A percentile compares a stretch with the other conserved stretches of the same genome.
phyloP scores from a whole-genome alignment of 2,113 vertebrate species.

The Ginglymostoma cirratum region DNA sequence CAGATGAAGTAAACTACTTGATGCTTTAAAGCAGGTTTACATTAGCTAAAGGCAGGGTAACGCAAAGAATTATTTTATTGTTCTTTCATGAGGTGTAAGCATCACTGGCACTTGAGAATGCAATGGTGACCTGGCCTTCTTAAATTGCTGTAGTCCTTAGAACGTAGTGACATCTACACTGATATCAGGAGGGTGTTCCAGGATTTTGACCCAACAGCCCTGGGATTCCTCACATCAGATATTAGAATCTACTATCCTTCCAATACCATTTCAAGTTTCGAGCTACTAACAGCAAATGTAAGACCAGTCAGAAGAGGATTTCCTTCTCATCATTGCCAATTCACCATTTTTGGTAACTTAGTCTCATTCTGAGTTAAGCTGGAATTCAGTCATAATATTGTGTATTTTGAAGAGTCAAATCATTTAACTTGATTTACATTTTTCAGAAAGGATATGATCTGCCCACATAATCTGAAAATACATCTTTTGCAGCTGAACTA shows the following conservation, averaged over 20 bases:
- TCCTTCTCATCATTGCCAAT: neutral
- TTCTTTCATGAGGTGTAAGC: neutral
- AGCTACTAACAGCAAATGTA: neutral
- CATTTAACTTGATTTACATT: neutral
- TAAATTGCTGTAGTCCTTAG: neutral
- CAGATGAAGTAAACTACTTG: conserved; percentile 53
- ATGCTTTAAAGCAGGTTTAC: neutral
- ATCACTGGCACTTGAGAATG: neutral
- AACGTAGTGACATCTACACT: too few relatives aligned
- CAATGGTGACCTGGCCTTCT: neutral
- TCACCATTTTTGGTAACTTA: neutral
- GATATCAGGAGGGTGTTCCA: neutral
- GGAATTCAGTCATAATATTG: neutral
- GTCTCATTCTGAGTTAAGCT: neutral
- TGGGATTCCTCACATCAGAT: neutral
- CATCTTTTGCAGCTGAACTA: neutral
- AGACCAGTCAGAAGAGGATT: neutral
- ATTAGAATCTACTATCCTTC: neutral
- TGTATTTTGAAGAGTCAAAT: neutral
- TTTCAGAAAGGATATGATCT: neutral
- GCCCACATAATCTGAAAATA: neutral
- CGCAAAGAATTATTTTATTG: neutral
- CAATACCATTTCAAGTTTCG: neutral
- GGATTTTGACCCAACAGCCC: neutral
- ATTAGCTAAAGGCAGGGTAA: neutral